These are phyloP conservation scores for Cyclargus thomasi DNA, from an alignment of 1,140 invertebrate genomes.

Conservation along the genomic window DNA sequence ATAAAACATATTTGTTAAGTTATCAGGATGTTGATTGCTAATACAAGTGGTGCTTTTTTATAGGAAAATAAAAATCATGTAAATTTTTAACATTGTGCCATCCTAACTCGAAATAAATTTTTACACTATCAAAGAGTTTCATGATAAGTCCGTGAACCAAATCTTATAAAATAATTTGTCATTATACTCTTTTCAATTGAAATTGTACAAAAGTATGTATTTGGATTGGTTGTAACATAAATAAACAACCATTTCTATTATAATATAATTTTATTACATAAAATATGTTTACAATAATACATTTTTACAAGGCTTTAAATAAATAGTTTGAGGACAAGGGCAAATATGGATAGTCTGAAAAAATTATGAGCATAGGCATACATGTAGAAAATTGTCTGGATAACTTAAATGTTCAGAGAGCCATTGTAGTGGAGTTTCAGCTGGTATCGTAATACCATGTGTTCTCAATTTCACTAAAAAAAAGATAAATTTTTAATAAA, in stretches of 20 bases:
- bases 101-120: too few species aligned
- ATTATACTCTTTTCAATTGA: too few species aligned
- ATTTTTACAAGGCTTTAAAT: constrained; percentile 10
- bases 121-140: too few species aligned
- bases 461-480: constrained; percentile 86
- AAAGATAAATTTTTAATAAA: constrained; percentile 19
- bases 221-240: not conserved
- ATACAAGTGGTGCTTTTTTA: too few species aligned
- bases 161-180: too few species aligned
- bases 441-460: constrained; percentile 91
- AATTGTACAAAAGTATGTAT: too few species aligned
- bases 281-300: not conserved
- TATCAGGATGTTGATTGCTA: too few species aligned
- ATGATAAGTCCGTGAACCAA: too few species aligned
- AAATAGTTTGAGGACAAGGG: not conserved
- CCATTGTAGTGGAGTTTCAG: constrained; percentile 97
- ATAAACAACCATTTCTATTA: not conserved
- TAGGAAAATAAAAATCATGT: too few species aligned
- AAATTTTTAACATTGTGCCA: too few species aligned
- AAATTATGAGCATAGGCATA: constrained; percentile 74
- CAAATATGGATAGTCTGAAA: constrained; percentile 26
- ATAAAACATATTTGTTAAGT: too few species aligned
- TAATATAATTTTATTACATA: constrained; percentile 2
- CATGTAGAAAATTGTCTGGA: constrained; percentile 98
- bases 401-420: constrained; percentile 98